Conservation (phyloP, 2,888 invertebrate genomes). For the Leptinotarsa rubiginosa region DNA sequence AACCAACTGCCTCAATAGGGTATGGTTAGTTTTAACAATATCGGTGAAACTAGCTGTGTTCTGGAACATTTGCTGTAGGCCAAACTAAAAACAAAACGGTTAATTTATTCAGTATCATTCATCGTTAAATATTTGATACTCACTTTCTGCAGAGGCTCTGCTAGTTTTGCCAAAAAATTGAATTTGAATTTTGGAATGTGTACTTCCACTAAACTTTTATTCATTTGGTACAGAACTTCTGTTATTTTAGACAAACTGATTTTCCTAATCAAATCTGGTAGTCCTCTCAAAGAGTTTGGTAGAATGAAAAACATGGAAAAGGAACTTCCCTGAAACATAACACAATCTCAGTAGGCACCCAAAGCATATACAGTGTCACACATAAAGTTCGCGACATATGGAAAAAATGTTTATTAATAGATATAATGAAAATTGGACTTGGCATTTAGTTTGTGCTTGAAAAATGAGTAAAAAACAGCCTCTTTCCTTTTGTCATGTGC, state of each 20-base stretch:
- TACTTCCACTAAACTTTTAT: constrained; percentile 72
- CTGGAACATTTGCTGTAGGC: constrained; percentile 79
- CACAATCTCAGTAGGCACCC: too few relatives aligned
- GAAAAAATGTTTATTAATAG: too few relatives aligned
- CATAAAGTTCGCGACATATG: too few relatives aligned
- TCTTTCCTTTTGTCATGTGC: too few relatives aligned
- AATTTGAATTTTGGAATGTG: constrained; percentile 81
- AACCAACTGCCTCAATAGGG: constrained; percentile 63
- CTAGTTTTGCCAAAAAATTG: constrained; percentile 75
- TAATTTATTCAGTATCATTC: neutral
- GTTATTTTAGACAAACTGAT: constrained; percentile 71
- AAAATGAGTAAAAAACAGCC: too few relatives aligned
- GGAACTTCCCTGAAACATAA: constrained; percentile 72
- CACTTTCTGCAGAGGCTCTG: constrained; percentile 73
- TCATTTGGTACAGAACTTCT: constrained; percentile 71
- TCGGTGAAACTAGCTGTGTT: constrained; percentile 78
- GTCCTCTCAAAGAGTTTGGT: constrained; percentile 74
- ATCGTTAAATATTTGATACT: constrained; percentile 40
- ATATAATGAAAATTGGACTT: too few relatives aligned
- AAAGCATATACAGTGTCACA: too few relatives aligned
- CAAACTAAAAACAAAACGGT: constrained; percentile 69
- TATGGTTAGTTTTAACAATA: constrained; percentile 71
- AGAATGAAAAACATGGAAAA: constrained; percentile 80
- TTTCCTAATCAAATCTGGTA: constrained; percentile 71
- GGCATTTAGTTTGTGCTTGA: too few relatives aligned